These are phyloP conservation scores for Clupea harengus DNA, from an alignment of 2,113 vertebrate species.

Conservation along the genomic window DNA sequence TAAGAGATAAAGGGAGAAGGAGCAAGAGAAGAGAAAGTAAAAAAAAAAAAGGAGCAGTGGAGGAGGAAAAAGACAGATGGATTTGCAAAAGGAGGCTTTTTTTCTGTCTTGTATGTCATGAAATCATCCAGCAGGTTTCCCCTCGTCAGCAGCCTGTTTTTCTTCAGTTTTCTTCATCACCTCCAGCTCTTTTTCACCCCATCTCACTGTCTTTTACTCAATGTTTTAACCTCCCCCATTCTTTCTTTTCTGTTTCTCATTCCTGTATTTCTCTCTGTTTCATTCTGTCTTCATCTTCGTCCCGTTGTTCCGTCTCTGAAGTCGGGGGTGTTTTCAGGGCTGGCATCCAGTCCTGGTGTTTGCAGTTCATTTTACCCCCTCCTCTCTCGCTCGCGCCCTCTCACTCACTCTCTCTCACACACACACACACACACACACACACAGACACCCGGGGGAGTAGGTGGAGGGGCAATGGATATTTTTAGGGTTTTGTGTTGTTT, in stretches of 20 bases:
- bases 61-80: too few relatives aligned
- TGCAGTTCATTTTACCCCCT: constrained; percentile 45
- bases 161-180: neutral
- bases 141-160: neutral
- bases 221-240: neutral
- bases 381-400: neutral
- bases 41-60: too few relatives aligned
- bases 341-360: constrained; percentile 74
- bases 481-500: neutral
- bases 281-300: neutral
- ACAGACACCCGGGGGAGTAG: neutral
- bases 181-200: neutral
- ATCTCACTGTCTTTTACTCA: neutral
- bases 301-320: neutral
- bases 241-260: too few relatives aligned
- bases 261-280: neutral
- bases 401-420: constrained; percentile 19
- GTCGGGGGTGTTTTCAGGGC: constrained; percentile 43
- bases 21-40: neutral
- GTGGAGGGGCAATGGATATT: neutral
- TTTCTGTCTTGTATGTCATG: neutral
- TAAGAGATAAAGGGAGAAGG: neutral
- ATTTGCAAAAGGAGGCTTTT: too few relatives aligned
- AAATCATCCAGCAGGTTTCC: neutral
- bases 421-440: constrained; percentile 10